Evolutionary conservation across 2,113 vertebrate genomes (phyloP), one percentile per base, ranked within the genome.

Genomic region (Clarias macrocephalus): DNA sequence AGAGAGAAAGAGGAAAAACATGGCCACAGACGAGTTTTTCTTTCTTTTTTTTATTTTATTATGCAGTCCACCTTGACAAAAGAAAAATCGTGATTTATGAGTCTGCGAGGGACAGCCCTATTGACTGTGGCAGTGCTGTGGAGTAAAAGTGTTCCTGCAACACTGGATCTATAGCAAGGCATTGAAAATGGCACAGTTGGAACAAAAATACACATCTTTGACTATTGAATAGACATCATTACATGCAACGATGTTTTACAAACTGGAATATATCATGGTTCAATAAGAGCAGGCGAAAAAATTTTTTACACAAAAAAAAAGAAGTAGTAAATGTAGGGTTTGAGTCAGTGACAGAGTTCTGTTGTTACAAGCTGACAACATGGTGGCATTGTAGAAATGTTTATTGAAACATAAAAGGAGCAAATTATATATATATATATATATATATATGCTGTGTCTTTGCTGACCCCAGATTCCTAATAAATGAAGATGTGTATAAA

Each of bases 11-110:
- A 25, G 30, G 16, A 25, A 25, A 30, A 66, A 82, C 52, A 85
- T 80, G 42, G 73, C 19, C 75, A 62, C 84, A 83, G 73, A 52
- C 80, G 68, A 56, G 33, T 88, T 48, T 66, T 30, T 57, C 33
- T 68, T 82, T 77, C 54, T 7, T 37, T n/a, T 86, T 28, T 60
- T 37, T 60, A n/a, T 82, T 83, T 83, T 57, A 19, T 54, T 23
- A 56, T 63, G 62, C 60, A 70, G 86, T 85, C 62, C 60, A 75
- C 62, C 28, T 18, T 87, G 56, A 89, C 81, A 82, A 88, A 85
- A 88, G 52, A 21, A 82, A 85, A 28, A 33, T 9, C 83, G 73
- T 88, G 80, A 88, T 86, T 83, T 88, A 83, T 87, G 79, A 83
- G 54, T 57, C 25, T 42, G 23, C 25, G 68, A 85, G 80, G 30